These are phyloP conservation scores for Philotrypesis tridentata DNA, from an alignment of 1,140 invertebrate species.

Conservation along the genomic window DNA sequence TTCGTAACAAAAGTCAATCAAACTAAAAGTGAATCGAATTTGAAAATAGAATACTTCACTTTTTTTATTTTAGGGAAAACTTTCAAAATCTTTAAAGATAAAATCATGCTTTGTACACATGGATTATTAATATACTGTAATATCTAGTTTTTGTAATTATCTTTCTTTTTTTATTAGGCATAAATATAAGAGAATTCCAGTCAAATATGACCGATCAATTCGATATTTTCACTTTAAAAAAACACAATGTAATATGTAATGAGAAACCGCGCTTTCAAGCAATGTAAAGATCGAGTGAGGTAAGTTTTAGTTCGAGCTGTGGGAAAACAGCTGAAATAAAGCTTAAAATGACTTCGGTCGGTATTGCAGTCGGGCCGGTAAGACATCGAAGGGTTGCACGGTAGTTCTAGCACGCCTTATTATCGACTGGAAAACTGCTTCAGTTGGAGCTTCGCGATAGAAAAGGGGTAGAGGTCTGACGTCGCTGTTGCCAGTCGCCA, in stretches of 20 bases:
- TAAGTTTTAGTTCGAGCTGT: not conserved
- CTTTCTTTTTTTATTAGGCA: too few relatives aligned
- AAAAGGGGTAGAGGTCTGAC: slow-evolving; percentile 59
- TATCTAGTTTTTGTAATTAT: slow-evolving; percentile 60
- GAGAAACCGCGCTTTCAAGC: not conserved
- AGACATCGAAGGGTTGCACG: slow-evolving; percentile 56
- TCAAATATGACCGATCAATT: too few relatives aligned
- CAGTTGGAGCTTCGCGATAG: slow-evolving; percentile 49
- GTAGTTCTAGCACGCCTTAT: slow-evolving; percentile 56
- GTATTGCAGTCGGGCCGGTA: slow-evolving; percentile 64
- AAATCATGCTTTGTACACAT: too few relatives aligned
- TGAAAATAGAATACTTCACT: too few relatives aligned
- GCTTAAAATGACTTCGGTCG: slow-evolving; percentile 60
- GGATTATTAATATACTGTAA: slow-evolving; percentile 57
- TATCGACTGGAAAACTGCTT: slow-evolving; percentile 67
- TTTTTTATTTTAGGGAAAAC: too few relatives aligned
- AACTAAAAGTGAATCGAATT: too few relatives aligned
- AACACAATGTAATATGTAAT: not conserved
- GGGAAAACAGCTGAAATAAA: not conserved
- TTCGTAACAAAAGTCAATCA: too few relatives aligned
- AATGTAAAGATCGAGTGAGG: not conserved
- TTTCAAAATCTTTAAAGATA: too few relatives aligned
- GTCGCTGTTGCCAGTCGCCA: slow-evolving; percentile 28
- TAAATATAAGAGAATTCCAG: too few relatives aligned
- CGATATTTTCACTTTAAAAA: too few relatives aligned